Percentiles rank a stretch among this genome's conserved stretches.
These are phyloP conservation scores for Brachymystax lenok DNA, from an alignment of 2,797 vertebrate genomes.

Conservation along the genomic window DNA sequence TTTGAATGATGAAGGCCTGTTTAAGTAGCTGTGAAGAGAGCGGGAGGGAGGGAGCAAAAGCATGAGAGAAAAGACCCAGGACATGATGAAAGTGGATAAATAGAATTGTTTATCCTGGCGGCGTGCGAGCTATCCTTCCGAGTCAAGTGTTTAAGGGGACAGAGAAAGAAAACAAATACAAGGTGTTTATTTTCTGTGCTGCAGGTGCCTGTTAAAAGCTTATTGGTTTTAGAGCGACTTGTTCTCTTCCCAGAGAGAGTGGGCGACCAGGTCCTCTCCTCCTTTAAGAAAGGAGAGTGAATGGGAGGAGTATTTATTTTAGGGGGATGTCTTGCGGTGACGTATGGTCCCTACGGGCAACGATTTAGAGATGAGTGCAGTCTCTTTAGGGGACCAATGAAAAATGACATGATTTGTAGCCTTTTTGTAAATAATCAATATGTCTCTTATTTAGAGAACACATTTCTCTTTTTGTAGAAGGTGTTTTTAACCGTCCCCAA, in stretches of 20 bases:
- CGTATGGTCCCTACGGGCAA: background rate
- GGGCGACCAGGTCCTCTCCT: conserved; percentile 56
- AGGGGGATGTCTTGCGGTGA: conserved; percentile 69
- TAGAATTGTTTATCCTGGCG: conserved; percentile 65
- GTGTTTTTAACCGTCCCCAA: no score
- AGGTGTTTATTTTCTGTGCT: conserved; percentile 70
- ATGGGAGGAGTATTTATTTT: conserved; percentile 66
- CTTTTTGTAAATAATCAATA: no score
- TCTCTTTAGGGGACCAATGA: background rate
- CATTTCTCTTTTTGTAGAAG: no score
- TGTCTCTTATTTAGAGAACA: no score
- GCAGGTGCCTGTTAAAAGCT: conserved; percentile 67
- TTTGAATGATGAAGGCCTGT: conserved; percentile 23
- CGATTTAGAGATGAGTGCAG: background rate
- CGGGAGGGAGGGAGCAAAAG: conserved; percentile 7
- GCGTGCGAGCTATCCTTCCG: conserved; percentile 28
- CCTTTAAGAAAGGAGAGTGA: conserved; percentile 56
- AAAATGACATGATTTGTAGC: background rate
- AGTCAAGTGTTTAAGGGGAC: conserved; percentile 50
- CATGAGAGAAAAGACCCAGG: conserved; percentile 19
- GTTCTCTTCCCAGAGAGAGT: conserved; percentile 66
- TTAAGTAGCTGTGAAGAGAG: conserved; percentile 31
- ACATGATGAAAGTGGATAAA: conserved; percentile 58
- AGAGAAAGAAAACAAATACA: conserved; percentile 43
- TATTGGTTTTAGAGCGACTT: conserved; percentile 69